Evolutionary conservation across 2,797 vertebrate genomes (phyloP), one percentile per base, ranked within the genome.

Genomic region (Cyprinodon diabolis): DNA sequence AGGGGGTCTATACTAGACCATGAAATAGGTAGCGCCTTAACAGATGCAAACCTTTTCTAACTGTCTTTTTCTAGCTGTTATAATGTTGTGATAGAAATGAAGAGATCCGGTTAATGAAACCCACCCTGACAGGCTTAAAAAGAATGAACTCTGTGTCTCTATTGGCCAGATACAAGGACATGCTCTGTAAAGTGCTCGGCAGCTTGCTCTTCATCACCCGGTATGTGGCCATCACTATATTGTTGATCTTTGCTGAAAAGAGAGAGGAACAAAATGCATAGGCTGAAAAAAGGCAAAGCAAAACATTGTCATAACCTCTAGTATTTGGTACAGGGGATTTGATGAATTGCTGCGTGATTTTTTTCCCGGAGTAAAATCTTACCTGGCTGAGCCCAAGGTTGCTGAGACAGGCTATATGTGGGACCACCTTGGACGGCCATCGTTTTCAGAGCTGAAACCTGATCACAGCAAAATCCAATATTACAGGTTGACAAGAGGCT

Each of bases 301-400:
- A 85, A 80, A 77, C 72, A 82, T 58, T 85, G 83, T 86, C 83
- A 77, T 76, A 79, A 74, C 87, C 90, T 90, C 81, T 84, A 84
- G 85, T 79, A 72, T 66, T 70, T 49, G 13, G 75, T 74, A 48
- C 68, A 86, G 70, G 75, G 51, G 76, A 69, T 88, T 78, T 89
- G 87, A 92, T 92, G 82, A 88, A 91, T 90, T 83, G 77, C 76
- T 72, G 68, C 35, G 7, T 40, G 76, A 76, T 51, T 78, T 78
- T 79, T 84, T 79, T 84, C 83, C 76, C 78, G 70, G 78, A 86
- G 82, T 87, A 82, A 82, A 83, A 84, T 87, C 89, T 88, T 94
- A 99, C 98, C 96, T 93, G 97, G 96, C 77, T 99, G 98, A 0
- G 98, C 98, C 98, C 98, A 99, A 60, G 98, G 97, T 76, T 99